Evolutionary conservation across 64 coral and sea anemone genomes (phyloP).

Genomic region (Dendronephthya gigantea): DNA sequence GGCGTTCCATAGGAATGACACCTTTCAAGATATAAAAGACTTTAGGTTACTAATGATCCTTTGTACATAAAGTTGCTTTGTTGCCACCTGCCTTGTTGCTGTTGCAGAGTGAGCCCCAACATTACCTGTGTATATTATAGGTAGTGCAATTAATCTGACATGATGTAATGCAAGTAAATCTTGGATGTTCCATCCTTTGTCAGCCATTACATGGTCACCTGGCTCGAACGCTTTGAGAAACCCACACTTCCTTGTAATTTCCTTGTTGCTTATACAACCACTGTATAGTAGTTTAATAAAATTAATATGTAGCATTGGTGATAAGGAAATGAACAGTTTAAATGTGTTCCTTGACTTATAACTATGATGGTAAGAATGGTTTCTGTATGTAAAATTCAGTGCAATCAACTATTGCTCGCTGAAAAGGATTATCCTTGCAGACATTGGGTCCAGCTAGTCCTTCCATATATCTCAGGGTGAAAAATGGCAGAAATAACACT

Average conservation of each 20-base stretch:
- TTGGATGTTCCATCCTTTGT: conserved; percentile 5
- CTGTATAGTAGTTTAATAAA: conserved; percentile 1
- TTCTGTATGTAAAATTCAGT: conserved; percentile 16
- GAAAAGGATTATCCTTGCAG: neutral
- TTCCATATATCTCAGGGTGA: neutral
- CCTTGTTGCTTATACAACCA: conserved; percentile 6
- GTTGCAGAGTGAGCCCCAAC: neutral
- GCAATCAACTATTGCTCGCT: neutral
- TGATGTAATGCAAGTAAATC: neutral
- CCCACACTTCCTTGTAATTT: conserved; percentile 9
- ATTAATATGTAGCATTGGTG: conserved; percentile 8
- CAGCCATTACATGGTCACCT: neutral
- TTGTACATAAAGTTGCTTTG: neutral
- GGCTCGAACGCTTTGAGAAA: neutral
- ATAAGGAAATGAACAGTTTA: neutral
- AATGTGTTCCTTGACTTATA: neutral
- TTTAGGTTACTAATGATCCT: neutral
- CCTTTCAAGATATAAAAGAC: neutral
- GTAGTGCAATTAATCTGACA: conserved; percentile 1
- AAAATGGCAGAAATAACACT: neutral
- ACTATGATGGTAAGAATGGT: neutral
- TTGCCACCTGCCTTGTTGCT: neutral
- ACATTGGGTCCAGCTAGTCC: neutral
- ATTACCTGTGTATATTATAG: neutral
- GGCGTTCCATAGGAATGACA: too few species aligned